Conservation (phyloP, 64 coral and sea anemone species). For the Dendronephthya gigantea region DNA sequence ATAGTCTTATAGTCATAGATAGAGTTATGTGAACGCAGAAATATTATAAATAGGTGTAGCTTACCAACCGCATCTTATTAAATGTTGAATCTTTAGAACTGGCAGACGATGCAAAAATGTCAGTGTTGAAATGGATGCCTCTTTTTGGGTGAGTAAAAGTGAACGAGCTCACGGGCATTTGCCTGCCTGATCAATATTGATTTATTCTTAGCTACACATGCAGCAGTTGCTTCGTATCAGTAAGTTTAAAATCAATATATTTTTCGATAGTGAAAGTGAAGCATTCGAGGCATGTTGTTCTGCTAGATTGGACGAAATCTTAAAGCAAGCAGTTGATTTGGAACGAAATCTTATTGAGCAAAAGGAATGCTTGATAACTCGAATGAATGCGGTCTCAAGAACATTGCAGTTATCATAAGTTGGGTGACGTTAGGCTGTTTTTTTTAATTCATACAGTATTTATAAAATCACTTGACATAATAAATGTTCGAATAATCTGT, state of each 20-base stretch:
- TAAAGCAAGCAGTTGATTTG: slow-evolving; percentile 56
- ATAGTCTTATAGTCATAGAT: too few relatives aligned
- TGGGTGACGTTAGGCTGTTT: background rate
- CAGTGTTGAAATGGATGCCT: background rate
- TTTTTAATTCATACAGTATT: too few relatives aligned
- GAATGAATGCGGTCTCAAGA: slow-evolving; percentile 58
- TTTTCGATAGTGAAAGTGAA: slow-evolving; percentile 64
- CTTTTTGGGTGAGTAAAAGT: background rate
- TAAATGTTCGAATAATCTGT: too few relatives aligned
- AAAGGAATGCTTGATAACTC: slow-evolving; percentile 68
- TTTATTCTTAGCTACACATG: too few relatives aligned
- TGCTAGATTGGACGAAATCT: slow-evolving; percentile 59
- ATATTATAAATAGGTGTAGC: too few relatives aligned
- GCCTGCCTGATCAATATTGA: background rate
- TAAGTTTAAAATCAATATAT: background rate
- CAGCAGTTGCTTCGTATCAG: too few relatives aligned
- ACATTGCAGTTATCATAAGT: slow-evolving; percentile 49
- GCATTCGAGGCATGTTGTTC: slow-evolving; percentile 87
- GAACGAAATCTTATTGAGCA: slow-evolving; percentile 77
- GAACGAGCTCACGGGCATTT: background rate
- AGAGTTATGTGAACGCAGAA: too few relatives aligned
- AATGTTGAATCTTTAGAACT: background rate
- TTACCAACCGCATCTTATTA: too few relatives aligned
- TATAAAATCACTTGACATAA: too few relatives aligned
- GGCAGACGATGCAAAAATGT: background rate